These are phyloP conservation scores for Ictalurus furcatus DNA, from an alignment of 2,113 vertebrate genomes.

Conservation along the genomic window DNA sequence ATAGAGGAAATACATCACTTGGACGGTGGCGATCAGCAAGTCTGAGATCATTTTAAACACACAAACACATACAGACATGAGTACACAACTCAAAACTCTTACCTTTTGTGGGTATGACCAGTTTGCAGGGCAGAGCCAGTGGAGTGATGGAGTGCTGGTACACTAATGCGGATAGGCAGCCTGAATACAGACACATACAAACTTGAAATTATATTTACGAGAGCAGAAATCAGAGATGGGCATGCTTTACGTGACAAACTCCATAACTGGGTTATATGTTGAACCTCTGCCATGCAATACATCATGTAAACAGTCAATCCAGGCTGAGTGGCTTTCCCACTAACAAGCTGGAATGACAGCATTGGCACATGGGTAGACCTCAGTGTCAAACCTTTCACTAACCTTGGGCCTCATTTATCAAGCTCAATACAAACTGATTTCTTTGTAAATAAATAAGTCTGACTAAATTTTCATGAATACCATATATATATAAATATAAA, in stretches of 20 bases:
- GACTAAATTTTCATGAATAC: not conserved
- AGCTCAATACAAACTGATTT: not conserved
- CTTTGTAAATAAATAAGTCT: not conserved
- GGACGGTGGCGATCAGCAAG: not conserved
- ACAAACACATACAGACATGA: not conserved
- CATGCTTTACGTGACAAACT: slow-evolving; percentile 27
- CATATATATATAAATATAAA: no score
- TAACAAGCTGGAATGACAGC: slow-evolving; percentile 13
- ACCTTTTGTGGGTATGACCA: slow-evolving; percentile 94
- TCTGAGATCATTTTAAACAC: slow-evolving; percentile 22
- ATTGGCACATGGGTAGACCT: slow-evolving; percentile 1
- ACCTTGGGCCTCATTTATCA: slow-evolving; percentile 11
- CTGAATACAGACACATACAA: slow-evolving; percentile 66
- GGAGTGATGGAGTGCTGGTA: slow-evolving; percentile 98
- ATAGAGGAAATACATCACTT: slow-evolving; percentile 34
- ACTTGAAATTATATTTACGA: slow-evolving; percentile 40
- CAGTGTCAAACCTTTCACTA: slow-evolving; percentile 10
- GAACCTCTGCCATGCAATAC: slow-evolving; percentile 12
- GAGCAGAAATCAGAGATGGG: slow-evolving; percentile 34
- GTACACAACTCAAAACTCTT: slow-evolving; percentile 51
- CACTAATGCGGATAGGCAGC: slow-evolving; percentile 93
- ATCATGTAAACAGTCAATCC: slow-evolving; percentile 26
- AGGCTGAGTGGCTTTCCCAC: not conserved
- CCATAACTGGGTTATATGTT: slow-evolving; percentile 21
- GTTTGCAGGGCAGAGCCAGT: slow-evolving; percentile 93